Evolutionary conservation across 2,797 vertebrate genomes (phyloP).

Genomic region (Acrossocheilus fasciatus): DNA sequence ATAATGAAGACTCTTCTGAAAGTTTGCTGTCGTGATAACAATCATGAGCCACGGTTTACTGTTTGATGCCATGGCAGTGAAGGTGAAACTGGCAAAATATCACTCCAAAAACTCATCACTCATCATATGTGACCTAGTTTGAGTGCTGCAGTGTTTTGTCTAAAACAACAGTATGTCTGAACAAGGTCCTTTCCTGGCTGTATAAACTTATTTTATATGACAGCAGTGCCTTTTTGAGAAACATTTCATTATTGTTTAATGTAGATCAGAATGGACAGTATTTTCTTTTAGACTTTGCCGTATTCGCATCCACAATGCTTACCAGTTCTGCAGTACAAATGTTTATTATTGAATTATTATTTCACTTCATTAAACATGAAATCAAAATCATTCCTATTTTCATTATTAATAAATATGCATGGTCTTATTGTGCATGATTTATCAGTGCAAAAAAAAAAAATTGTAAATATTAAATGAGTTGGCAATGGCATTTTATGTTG

Average conservation of each 20-base stretch:
- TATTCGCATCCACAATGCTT: neutral
- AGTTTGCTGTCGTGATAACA: neutral
- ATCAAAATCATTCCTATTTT: neutral
- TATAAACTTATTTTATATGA: slow-evolving; percentile 11
- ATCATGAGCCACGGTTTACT: neutral
- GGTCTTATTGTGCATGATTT: neutral
- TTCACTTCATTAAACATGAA: neutral
- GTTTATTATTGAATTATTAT: neutral
- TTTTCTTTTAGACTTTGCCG: neutral
- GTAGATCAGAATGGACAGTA: neutral
- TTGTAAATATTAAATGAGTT: neutral
- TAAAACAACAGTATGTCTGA: slow-evolving; percentile 11
- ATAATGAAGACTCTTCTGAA: neutral
- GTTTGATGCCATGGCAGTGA: neutral
- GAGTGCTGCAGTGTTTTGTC: neutral
- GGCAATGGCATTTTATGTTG: neutral
- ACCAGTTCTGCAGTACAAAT: neutral
- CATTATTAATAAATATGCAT: neutral
- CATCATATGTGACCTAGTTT: slow-evolving; percentile 5
- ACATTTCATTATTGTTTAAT: slow-evolving; percentile 27
- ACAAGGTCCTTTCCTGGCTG: slow-evolving; percentile 21
- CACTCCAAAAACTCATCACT: neutral
- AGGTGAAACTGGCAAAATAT: slow-evolving; percentile 14
- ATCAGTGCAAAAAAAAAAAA: neutral
- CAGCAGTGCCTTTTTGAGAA: slow-evolving; percentile 4